Percentiles rank a stretch among this genome's conserved stretches.
These are phyloP conservation scores for Eupelmus urozonus DNA, from an alignment of 2,888 invertebrate genomes.

Conservation along the genomic window DNA sequence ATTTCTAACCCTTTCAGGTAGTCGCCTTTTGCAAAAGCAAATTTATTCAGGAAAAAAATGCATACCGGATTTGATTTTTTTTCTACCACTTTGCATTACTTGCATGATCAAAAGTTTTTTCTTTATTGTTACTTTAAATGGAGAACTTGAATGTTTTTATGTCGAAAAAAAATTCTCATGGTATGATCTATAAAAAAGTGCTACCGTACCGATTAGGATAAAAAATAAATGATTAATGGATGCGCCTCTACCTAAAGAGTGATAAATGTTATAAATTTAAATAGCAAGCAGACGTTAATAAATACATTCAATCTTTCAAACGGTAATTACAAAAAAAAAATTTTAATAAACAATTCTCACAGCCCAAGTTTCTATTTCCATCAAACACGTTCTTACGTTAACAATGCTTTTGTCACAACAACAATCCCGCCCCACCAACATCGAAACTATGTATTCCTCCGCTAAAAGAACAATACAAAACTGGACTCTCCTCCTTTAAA, in stretches of 20 bases:
- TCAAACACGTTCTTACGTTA: too few relatives aligned
- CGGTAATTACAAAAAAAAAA: too few relatives aligned
- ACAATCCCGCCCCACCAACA: too few relatives aligned
- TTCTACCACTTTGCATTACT: neutral
- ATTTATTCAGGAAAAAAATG: slow-evolving; percentile 33
- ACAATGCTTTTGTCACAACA: too few relatives aligned
- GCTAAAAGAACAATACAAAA: too few relatives aligned
- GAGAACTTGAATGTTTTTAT: slow-evolving; percentile 23
- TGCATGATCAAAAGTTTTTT: slow-evolving; percentile 19
- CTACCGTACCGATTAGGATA: neutral
- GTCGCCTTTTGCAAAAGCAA: slow-evolving; percentile 31
- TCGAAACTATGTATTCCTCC: too few relatives aligned
- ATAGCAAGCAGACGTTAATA: too few relatives aligned
- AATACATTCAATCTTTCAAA: too few relatives aligned
- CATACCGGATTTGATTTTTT: slow-evolving; percentile 19
- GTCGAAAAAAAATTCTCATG: neutral
- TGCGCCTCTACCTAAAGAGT: too few relatives aligned
- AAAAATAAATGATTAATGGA: slow-evolving; percentile 15
- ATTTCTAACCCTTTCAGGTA: slow-evolving; percentile 49
- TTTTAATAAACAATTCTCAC: too few relatives aligned
- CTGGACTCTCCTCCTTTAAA: neutral
- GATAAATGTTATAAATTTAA: too few relatives aligned
- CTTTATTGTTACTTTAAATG: slow-evolving; percentile 5
- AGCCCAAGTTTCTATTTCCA: too few relatives aligned
- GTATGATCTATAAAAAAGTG: neutral